These are phyloP conservation scores for Bothrops jararaca DNA, from an alignment of 2,113 vertebrate genomes.

Conservation along the genomic window DNA sequence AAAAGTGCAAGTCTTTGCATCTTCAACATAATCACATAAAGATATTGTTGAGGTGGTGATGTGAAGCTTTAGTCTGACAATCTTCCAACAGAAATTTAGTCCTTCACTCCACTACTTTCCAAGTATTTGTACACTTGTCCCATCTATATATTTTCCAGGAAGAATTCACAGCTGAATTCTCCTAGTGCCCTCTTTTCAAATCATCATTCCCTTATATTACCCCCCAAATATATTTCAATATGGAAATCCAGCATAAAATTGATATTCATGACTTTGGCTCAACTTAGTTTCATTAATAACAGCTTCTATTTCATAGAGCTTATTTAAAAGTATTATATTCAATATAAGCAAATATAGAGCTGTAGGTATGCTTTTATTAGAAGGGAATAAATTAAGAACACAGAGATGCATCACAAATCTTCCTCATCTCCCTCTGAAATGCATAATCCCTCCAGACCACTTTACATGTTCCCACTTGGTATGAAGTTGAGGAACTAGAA, in stretches of 20 bases:
- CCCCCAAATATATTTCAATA: background rate
- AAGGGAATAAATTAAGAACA: background rate
- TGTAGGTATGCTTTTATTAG: background rate
- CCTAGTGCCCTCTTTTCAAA: background rate
- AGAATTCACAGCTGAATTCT: background rate
- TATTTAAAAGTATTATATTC: background rate
- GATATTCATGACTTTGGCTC: background rate
- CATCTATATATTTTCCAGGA: background rate
- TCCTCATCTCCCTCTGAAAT: background rate
- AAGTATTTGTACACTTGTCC: background rate
- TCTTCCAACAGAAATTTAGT: background rate
- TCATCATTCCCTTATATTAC: background rate
- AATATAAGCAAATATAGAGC: background rate
- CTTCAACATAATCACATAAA: background rate
- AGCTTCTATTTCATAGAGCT: background rate
- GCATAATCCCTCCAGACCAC: conserved; percentile 27
- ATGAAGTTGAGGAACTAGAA: conserved; percentile 59
- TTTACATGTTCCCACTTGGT: conserved; percentile 46
- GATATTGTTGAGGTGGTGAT: background rate
- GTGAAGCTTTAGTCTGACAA: background rate
- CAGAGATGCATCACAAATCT: background rate
- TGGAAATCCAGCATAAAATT: background rate
- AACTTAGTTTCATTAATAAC: background rate
- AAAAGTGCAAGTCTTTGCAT: background rate
- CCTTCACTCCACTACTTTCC: background rate